Percentiles rank a stretch among this genome's conserved stretches.
phyloP scores from a whole-genome alignment of 64 coral and sea anemone species.

The Montipora efflorescens region DNA sequence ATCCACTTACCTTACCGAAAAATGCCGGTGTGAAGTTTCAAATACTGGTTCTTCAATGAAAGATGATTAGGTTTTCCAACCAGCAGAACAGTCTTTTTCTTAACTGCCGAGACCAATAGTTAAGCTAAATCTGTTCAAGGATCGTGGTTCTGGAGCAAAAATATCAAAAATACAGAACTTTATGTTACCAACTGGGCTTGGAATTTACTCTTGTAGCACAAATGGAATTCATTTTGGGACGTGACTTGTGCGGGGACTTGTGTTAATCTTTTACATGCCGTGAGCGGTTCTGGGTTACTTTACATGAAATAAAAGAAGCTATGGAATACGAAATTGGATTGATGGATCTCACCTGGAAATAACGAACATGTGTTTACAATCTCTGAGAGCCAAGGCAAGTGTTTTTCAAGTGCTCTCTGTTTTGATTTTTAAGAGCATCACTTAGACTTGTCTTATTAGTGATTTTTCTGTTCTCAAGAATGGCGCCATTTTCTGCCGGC shows the following conservation, averaged over 20 bases:
- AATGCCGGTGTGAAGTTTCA: background rate
- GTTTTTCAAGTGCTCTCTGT: background rate
- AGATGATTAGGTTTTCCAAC: background rate
- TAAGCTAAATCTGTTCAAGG: background rate
- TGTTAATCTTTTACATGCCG: background rate
- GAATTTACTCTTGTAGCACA: background rate
- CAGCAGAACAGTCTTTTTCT: background rate
- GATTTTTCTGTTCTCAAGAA: background rate
- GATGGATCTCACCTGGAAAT: background rate
- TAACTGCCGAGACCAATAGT: background rate
- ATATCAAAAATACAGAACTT: background rate
- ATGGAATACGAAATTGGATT: too few relatives aligned
- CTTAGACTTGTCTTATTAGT: slow-evolving; percentile 31
- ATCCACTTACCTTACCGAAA: background rate
- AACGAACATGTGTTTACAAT: background rate
- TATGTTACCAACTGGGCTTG: background rate
- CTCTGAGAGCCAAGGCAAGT: background rate
- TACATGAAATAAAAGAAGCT: background rate
- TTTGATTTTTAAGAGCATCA: too few relatives aligned
- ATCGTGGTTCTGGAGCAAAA: background rate
- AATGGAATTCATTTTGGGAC: background rate
- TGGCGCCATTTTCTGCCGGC: background rate
- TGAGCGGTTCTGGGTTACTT: background rate
- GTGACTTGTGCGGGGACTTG: background rate
- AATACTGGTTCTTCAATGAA: background rate